Base-by-base conservation (phyloP, 2,888 invertebrate species). In the Acanthopleura granulata region DNA sequence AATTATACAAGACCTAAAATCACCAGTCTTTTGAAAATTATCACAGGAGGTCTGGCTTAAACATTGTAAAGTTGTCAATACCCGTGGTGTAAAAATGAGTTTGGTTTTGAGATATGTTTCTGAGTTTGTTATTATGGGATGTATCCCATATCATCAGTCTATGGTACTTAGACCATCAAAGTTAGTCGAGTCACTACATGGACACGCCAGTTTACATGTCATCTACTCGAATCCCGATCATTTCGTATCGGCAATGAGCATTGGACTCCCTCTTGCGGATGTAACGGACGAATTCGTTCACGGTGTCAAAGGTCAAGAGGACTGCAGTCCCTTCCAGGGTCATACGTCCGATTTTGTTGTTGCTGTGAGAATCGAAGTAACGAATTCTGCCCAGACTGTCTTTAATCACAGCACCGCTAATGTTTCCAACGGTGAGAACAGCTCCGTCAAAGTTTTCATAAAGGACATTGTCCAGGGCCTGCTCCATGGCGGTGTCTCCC, bases 361-460 rank as follows among this genome's bases (percentile, higher is more conserved):
- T 66, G 12, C 69, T 22, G 69, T 66, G 69, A 66, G 69, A 66
- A 25, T 66, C 69, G 25, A 66, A 66, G 69, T 66, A 66, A 66
- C 69, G 69, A 29, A 66, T 16, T 29, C 30, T 1, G 6, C 69
- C 69, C 18, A 9, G 25, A 29, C 25, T 66, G 30, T 66, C 69
- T 18, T 1, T 25, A n/a, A 66, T 29, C 16, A 66, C 69, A 25
- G 69, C 69, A 6, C 69, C 69, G 18, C 27, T 29, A 9, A 29
- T 25, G 27, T 66, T 66, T 1, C 69, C 69, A 4, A 66, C 30
- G 18, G 69, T 66, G 69, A 66, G 16, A 27, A 29, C 16, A 16
- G 27, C 69, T 25, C 69, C 69, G 30, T 25, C 25, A 27, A 16
- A 66, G 16, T 66, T 16, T 27, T 27, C 27, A 27, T 66, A 25